A percentile compares a stretch with the other conserved stretches of the same genome.
These are phyloP conservation scores for Cirrhinus mrigala DNA, from an alignment of 2,797 vertebrate species.

Conservation along the genomic window DNA sequence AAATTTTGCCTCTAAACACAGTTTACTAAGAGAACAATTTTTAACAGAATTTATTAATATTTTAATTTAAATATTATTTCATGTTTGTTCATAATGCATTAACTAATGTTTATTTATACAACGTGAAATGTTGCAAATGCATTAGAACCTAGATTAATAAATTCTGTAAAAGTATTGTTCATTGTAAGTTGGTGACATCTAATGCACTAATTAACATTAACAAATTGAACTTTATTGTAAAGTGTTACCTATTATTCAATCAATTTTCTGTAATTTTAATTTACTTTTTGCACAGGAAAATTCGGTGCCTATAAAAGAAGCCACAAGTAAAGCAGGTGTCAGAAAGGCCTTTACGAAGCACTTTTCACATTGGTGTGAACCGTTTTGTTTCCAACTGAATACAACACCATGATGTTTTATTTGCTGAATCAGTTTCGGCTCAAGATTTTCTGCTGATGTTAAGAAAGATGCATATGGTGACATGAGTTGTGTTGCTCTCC, in stretches of 20 bases:
- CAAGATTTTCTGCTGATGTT: background rate
- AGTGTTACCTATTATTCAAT: background rate
- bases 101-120: background rate
- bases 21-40: no score
- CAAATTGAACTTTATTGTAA: slow-evolving; percentile 3
- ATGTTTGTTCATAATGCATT: background rate
- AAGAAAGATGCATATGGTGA: background rate
- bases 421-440: slow-evolving; percentile 2
- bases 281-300: background rate
- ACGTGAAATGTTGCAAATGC: background rate
- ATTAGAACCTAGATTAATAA: background rate
- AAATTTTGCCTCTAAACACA: no score
- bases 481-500: background rate
- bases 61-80: background rate
- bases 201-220: background rate
- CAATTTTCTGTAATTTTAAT: slow-evolving; percentile 17
- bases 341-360: slow-evolving; percentile 24
- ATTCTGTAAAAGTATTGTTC: background rate
- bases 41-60: background rate
- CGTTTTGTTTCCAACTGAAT: background rate
- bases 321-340: no score
- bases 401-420: background rate
- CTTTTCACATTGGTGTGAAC: slow-evolving; percentile 26
- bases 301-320: slow-evolving; percentile 2
- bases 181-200: background rate